Evolutionary conservation across 2,888 invertebrate species (phyloP), one percentile per base, ranked within the genome.

Genomic region (Pachydiplax longipennis): DNA sequence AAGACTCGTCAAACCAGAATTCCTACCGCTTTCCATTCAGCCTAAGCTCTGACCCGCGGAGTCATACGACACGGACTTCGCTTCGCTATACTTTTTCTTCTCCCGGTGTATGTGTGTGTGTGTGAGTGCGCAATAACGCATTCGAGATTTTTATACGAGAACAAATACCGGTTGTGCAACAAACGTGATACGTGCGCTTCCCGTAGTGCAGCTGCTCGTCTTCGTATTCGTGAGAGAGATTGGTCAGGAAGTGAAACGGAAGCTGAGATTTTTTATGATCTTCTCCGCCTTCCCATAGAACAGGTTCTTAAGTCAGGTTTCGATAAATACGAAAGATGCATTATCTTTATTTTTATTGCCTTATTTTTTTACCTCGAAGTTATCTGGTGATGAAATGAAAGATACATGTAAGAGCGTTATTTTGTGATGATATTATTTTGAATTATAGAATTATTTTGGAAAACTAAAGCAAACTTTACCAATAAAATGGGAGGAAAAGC

Each of bases 1-100:
- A 25, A 25, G 73, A 58, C 87, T 40, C 35, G 87, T 31, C 25
- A 87, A 87, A 87, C 87, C 83, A 18, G 83, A 87, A 87, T 61
- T 87, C 37, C 37, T 44, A 58, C 83, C 83, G 18, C 53, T 65
- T n/a, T 37, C 12, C 65, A 35, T 87, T 61, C 61, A 35, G 37
- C 5, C 15, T 18, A 65, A 25, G n/a, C 73, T 15, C 22, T 58
- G 58, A 31, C 31, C 18, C 25, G 35, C 61, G 58, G 15, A 35
- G 53, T 58, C 48, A 53, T 35, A 31, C 31, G 35, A 48, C 31
- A 53, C 65, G 65, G 25, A 6, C 65, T 5, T 5, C 22, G 25
- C 44, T 44, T 44, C 44, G 2, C 22, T 65, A 61, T 6, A 61
- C 5, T 73, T 25, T 73, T 25, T 73, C 31, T 73, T 73, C 25